Base-by-base conservation (phyloP, 2,888 invertebrate genomes). In the Lycia hirtaria region DNA sequence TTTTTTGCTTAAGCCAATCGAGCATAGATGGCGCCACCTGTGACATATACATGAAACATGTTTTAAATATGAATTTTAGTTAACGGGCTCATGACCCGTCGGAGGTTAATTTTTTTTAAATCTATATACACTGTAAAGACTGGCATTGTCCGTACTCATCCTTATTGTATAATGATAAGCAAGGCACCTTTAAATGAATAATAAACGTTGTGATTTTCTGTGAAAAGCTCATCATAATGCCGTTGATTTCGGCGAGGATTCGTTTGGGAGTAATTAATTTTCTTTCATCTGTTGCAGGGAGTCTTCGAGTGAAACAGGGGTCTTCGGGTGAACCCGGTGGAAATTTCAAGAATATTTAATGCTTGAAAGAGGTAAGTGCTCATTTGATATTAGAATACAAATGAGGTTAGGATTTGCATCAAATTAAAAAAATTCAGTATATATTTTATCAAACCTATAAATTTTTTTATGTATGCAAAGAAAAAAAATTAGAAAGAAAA, bases 261-360 rank as follows among this genome's bases (percentile, higher is more conserved):
- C 26, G 43, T 57, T 63, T 48, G 54, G 30, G 14, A 52, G 59
- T 65, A 63, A 63, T 63, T 65, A 61, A 65, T 63, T 56, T 60
- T 48, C 56, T 60, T 63, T 65, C 57, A 62, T 62, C 62, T 60
- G 54, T 65, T 63, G 57, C 63, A 65, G 63, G 37, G 28, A 10
- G 47, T 52, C 41, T 57, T 43, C 52, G 24, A 22, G 51, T 41
- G 41, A 35, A 47, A 57, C 63, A 63, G 56, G 30, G 32, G 9
- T 38, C 49, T 26, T 19, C 14, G 17, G 28, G 56, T 51, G 41
- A 26, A 47, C 5, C 35, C 35, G 2, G 55, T 48, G 44, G 30
- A 54, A 56, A 54, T 44, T 56, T 52, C 53, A 55, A 52, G 44
- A 33, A 53, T 28, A 40, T 50, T 59, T 54, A 38, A 59, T 59